Conservation (phyloP, 2,797 vertebrate genomes). For the Margarornis squamiger region DNA sequence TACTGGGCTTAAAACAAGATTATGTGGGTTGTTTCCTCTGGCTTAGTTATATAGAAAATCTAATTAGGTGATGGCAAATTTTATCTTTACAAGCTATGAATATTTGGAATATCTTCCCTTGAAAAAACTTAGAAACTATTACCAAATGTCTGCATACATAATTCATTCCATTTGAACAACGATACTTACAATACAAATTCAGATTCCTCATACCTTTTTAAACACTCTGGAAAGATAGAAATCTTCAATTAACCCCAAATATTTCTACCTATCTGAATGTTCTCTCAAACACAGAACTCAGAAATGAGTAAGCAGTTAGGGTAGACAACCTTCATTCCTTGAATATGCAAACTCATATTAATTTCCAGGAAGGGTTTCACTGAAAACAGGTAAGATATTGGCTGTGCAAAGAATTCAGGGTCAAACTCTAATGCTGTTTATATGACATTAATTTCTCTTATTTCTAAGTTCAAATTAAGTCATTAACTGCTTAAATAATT, state of each 20-base stretch:
- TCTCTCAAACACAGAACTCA: background rate
- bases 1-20: background rate
- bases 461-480: background rate
- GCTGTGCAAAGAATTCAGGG: background rate
- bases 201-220: background rate
- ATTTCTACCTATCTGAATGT: background rate
- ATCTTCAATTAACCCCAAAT: background rate
- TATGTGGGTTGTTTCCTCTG: background rate
- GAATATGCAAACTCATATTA: background rate
- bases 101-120: background rate
- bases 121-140: background rate
- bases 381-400: background rate
- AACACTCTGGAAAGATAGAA: background rate
- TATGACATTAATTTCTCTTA: background rate
- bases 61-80: background rate
- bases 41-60: background rate
- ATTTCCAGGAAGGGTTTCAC: background rate
- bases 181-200: background rate
- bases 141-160: background rate
- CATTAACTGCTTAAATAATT: conserved; percentile 54
- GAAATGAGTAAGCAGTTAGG: background rate
- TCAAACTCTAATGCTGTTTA: background rate
- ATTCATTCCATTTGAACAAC: background rate
- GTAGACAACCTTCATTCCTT: background rate
- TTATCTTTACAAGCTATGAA: background rate